These are phyloP conservation scores for Dermatemys mawii DNA, from an alignment of 2,113 vertebrate genomes.

Conservation along the genomic window DNA sequence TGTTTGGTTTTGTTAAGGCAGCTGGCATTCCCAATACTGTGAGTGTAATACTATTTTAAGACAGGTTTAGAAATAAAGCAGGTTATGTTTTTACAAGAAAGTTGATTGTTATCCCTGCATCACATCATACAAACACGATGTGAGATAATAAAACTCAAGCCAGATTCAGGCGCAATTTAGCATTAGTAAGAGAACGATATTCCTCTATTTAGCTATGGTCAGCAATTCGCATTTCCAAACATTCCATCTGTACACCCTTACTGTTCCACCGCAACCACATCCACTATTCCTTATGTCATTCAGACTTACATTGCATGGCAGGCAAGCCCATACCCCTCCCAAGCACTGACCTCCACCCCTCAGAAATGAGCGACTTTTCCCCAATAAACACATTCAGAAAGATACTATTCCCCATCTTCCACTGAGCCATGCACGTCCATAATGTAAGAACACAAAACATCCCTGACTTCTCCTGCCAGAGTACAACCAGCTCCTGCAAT, in stretches of 20 bases:
- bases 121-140: not conserved
- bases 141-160: not conserved
- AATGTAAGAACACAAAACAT: not conserved
- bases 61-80: not conserved
- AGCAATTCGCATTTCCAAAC: not conserved
- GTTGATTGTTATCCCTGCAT: not conserved
- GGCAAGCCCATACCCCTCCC: not conserved
- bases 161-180: not conserved
- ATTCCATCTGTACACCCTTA: not conserved
- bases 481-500: not conserved
- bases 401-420: not conserved
- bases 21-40: not conserved
- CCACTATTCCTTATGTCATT: not conserved
- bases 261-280: not conserved
- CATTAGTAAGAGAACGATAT: not conserved
- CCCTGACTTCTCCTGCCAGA: not conserved
- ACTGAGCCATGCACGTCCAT: not conserved
- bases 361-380: not conserved
- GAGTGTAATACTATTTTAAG: not conserved
- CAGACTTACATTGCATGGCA: not conserved
- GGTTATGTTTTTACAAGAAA: not conserved
- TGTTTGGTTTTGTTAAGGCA: not conserved
- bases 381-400: not conserved
- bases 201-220: not conserved
- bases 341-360: not conserved